Percentiles rank a stretch among this genome's conserved stretches.
phyloP scores from a whole-genome alignment of 2,113 vertebrate genomes.

The Pterophyllum scalare region DNA sequence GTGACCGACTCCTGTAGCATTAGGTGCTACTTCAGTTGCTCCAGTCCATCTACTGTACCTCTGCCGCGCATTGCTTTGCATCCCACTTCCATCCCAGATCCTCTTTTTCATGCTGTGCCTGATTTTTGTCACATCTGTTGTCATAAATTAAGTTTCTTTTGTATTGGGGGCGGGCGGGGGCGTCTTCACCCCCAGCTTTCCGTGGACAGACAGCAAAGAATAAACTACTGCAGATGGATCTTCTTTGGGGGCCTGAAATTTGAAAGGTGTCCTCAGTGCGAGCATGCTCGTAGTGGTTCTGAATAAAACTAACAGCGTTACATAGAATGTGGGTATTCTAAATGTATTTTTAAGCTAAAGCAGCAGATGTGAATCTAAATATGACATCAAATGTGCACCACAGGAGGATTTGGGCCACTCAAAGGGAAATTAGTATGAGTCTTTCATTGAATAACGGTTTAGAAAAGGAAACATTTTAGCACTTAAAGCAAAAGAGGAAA shows the following conservation, averaged over 20 bases:
- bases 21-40: neutral
- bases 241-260: neutral
- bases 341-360: neutral
- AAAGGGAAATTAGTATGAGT: neutral
- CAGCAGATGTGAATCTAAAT: neutral
- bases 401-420: neutral
- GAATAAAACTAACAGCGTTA: rapidly evolving
- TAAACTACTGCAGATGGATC: neutral
- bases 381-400: neutral
- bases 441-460: neutral
- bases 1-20: neutral
- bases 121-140: neutral
- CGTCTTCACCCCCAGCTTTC: neutral
- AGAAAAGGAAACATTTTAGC: neutral
- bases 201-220: neutral
- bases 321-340: neutral
- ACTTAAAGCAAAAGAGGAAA: neutral
- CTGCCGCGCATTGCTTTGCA: neutral
- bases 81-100: neutral
- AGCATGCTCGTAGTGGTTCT: too few relatives aligned
- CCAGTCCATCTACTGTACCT: neutral
- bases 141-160: neutral
- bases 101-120: neutral
- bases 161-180: neutral
- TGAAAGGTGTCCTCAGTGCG: neutral